A percentile compares a stretch with the other conserved stretches of the same genome.
Evolutionary conservation across 2,113 vertebrate species (phyloP).

Genomic region (Larimichthys polyactis): DNA sequence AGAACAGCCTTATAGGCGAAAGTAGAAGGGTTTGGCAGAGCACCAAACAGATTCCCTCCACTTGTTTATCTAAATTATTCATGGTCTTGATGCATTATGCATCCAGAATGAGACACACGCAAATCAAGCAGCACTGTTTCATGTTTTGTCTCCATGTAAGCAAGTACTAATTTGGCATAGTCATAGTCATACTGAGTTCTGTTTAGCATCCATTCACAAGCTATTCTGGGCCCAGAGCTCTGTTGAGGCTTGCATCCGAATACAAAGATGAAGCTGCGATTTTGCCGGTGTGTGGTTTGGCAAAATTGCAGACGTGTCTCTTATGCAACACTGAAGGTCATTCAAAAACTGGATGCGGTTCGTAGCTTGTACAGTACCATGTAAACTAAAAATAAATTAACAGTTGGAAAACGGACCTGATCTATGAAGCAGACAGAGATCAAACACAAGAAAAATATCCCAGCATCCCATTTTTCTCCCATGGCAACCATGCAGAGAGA

Average conservation of each 20-base stretch:
- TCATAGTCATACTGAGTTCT: constrained; percentile 36
- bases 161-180: constrained; percentile 76
- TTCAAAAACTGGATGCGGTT: constrained; percentile 29
- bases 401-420: neutral
- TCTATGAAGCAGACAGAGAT: neutral
- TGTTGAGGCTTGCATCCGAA: constrained; percentile 38
- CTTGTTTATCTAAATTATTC: constrained; percentile 83
- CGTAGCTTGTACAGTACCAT: neutral
- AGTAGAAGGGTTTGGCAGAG: constrained; percentile 54
- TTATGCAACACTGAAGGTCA: constrained; percentile 35
- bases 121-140: constrained; percentile 74
- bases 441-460: neutral
- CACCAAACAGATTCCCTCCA: constrained; percentile 75
- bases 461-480: neutral
- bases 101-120: constrained; percentile 66
- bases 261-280: constrained; percentile 32
- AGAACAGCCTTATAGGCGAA: constrained; percentile 62
- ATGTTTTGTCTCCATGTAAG: constrained; percentile 76
- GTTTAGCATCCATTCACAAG: constrained; percentile 56
- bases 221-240: constrained; percentile 63
- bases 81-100: constrained; percentile 77
- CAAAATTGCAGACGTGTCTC: constrained; percentile 25
- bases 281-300: constrained; percentile 12
- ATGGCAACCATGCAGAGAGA: neutral
- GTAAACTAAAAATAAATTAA: neutral